Percentiles rank a stretch among this genome's conserved stretches.
These are phyloP conservation scores for Leucopsar rothschildi DNA, from an alignment of 2,113 vertebrate species.

Conservation along the genomic window DNA sequence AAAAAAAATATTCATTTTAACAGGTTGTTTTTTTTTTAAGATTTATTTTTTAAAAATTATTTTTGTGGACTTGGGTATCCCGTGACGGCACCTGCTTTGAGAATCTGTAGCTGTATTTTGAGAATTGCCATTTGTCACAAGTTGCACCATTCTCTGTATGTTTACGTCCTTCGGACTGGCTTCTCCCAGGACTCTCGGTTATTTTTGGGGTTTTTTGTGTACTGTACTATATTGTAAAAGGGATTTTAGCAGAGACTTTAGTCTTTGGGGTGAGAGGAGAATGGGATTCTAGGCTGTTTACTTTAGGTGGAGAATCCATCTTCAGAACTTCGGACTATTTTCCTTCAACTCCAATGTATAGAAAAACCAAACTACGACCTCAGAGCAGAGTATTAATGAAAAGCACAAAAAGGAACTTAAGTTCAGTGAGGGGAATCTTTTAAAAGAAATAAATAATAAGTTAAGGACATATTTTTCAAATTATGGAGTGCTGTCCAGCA, in stretches of 20 bases:
- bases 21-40: conserved; percentile 84
- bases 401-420: conserved; percentile 99
- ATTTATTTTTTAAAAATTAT: conserved; percentile 87
- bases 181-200: conserved; percentile 84
- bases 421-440: conserved; percentile 80
- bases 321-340: conserved; percentile 84
- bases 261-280: conserved; percentile 81
- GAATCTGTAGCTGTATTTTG: conserved; percentile 82
- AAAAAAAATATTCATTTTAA: conserved; percentile 77
- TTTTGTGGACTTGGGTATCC: conserved; percentile 84
- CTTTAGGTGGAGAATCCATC: conserved; percentile 85
- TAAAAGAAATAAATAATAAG: conserved; percentile 74
- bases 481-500: conserved; percentile 74
- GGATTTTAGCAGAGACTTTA: conserved; percentile 98
- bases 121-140: conserved; percentile 82
- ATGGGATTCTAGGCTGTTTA: conserved; percentile 91
- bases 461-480: conserved; percentile 77
- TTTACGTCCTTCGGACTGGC: conserved; percentile 88
- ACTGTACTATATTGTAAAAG: conserved; percentile 98
- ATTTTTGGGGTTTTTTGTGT: conserved; percentile 81
- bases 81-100: conserved; percentile 77
- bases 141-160: conserved; percentile 91
- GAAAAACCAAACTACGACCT: conserved; percentile 99
- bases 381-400: conserved; percentile 99
- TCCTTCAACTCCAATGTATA: conserved; percentile 97